Base-by-base conservation (phyloP, 2,888 invertebrate genomes). In the Scaptodrosophila latifasciaeformis region DNA sequence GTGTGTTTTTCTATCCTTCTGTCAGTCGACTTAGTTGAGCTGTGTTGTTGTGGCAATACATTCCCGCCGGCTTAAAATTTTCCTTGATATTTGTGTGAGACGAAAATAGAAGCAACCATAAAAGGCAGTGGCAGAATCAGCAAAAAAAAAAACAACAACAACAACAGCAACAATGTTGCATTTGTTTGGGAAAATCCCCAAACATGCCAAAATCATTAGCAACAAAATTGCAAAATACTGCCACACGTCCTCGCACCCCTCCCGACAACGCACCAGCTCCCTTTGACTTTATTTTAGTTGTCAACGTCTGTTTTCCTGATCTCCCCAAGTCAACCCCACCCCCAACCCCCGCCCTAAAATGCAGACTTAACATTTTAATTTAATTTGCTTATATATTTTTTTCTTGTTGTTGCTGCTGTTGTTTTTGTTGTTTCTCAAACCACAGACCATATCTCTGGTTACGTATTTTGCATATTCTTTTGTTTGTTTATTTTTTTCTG, bases 141-240 rank as follows among this genome's bases (percentile, higher is more conserved):
- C 34, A 35, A 53, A 12, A 35, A 47, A 21, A 52, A 10, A 12
- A 42, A 49, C 37, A 52, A 10, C 19, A 24, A 30, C 45, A 45
- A n/a, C n/a, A 31, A 27, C 13, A 21, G 15, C 19, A 53, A 46
- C 34, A 7, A 9, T 44, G 49, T 52, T 52, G 62, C 59, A 53
- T 51, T 50, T 46, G 49, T 45, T 50, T 29, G 57, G 31, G 54
- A 59, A 47, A 65, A 62, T 53, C 75, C 47, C 58, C 61, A 63
- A 75, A 71, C 72, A 70, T 71, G 75, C 71, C 75, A 64, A 70
- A 74, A 72, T 72, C 75, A 72, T 72, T 72, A 72, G 75, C 75
- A 74, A 69, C 69, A 69, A 67, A 71, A 69, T 75, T 64, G 69
- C 65, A 64, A 40, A 45, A 37, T 40, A 30, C 50, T 42, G 37